Base-by-base conservation (phyloP, 1,140 invertebrate species). In the Solenopsis fugax region DNA sequence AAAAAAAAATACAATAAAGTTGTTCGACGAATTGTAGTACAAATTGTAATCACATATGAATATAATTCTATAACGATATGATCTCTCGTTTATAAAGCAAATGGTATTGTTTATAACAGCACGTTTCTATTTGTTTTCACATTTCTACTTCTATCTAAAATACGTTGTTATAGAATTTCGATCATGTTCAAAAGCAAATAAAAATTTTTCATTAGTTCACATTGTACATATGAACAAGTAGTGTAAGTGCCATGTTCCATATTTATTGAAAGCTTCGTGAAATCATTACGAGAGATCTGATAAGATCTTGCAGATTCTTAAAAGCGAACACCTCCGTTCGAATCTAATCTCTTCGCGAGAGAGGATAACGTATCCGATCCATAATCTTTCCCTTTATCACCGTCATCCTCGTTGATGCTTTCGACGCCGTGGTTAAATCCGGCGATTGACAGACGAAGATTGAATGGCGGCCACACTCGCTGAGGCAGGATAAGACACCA, bases 391-490 rank as follows among this genome's bases (percentile, higher is more conserved):
- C 56, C 65, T 87, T 85, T 77, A 86, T 88, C 85, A 73, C 54
- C 75, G 58, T 72, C 54, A 86, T 88, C 64, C 75, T 60, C 86
- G 67, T 41, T 76, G 78, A 85, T 77, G 29, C 77, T 60, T 85
- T 18, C 64, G 72, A 71, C 18, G 54, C 73, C 24, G 85, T 37
- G 80, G 80, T 75, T 84, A 73, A 87, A 88, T 88, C 75, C 73
- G 21, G 24, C 75, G 76, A 86, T 81, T 71, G 76, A 86, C 76
- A 69, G 77, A 86, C 76, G 58, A 88, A 75, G 87, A 87, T 89
- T 85, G 73, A 80, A 72, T 64, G 58, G 71, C 50, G 58, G 37
- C 34, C 85, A 60, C 50, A 50, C 60, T 80, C 62, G 64, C 21
- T 54, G 73, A 82, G 48, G 76, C 50, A 34, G 58, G 21, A 75